Evolutionary conservation across 2,797 vertebrate genomes (phyloP).

Genomic region (Taeniopygia guttata): DNA sequence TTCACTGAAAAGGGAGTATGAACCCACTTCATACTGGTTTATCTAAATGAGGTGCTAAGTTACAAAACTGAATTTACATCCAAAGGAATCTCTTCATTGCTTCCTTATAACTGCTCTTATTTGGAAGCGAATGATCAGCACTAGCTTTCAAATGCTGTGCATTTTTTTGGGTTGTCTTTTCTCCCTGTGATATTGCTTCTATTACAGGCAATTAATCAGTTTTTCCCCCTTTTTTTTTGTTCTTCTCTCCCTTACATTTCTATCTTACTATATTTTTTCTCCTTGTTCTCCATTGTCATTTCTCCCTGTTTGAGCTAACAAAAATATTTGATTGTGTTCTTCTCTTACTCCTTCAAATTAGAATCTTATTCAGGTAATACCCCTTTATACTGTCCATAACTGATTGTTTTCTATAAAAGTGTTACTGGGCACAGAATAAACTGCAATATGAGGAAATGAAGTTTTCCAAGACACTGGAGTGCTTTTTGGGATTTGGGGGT

Average conservation of each 20-base stretch:
- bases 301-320: background rate
- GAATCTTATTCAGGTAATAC: background rate
- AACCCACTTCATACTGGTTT: background rate
- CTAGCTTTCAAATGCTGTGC: background rate
- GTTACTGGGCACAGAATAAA: background rate
- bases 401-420: background rate
- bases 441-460: background rate
- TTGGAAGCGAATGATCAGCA: background rate
- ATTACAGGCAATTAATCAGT: background rate
- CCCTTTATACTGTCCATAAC: background rate
- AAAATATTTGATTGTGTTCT: background rate
- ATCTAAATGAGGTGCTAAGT: background rate
- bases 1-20: background rate
- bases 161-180: background rate
- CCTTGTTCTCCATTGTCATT: background rate
- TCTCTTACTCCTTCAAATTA: background rate
- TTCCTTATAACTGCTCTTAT: background rate
- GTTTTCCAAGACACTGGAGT: background rate
- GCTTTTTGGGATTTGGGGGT: fast-evolving
- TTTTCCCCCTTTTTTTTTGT: background rate
- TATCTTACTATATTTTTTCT: background rate
- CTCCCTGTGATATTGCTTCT: background rate
- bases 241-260: background rate
- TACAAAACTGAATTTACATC: background rate
- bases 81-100: background rate